Evolutionary conservation across 2,113 vertebrate species (phyloP).

Genomic region (Scophthalmus maximus): DNA sequence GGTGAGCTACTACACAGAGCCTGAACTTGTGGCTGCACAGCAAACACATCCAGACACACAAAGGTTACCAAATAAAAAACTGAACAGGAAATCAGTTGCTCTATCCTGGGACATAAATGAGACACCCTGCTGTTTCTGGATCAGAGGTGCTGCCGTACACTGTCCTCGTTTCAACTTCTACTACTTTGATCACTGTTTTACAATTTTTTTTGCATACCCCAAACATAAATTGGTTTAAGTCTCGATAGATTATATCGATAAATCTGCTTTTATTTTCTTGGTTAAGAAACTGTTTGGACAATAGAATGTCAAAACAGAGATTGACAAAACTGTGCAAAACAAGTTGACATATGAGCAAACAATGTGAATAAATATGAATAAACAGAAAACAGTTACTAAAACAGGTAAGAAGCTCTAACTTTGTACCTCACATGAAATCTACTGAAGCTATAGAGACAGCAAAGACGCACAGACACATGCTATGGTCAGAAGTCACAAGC

Average conservation of each 20-base stretch:
- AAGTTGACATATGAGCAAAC: not conserved
- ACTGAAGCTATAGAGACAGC: too few species aligned
- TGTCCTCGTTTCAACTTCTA: too few species aligned
- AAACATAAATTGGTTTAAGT: too few species aligned
- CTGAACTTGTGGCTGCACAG: conserved; percentile 4
- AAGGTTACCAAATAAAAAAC: conserved; percentile 13
- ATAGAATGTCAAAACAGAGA: not conserved
- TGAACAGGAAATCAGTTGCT: conserved; percentile 11
- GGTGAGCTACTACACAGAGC: conserved; percentile 33
- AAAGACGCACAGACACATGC: not conserved
- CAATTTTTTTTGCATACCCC: too few species aligned
- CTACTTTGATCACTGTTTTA: too few species aligned
- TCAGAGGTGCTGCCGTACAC: not conserved
- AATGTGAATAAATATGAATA: not conserved
- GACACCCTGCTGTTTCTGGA: not conserved
- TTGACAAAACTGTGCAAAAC: not conserved
- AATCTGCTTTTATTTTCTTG: not conserved
- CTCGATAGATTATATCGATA: not conserved
- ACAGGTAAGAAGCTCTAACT: too few species aligned
- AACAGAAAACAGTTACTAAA: too few species aligned
- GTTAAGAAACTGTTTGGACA: not conserved
- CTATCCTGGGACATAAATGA: not conserved
- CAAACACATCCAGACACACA: conserved; percentile 15
- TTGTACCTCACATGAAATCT: not conserved
- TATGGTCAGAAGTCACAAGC: conserved; percentile 8